Evolutionary conservation across 1,140 invertebrate species (phyloP).

Genomic region (Scaptomyza graminum): DNA sequence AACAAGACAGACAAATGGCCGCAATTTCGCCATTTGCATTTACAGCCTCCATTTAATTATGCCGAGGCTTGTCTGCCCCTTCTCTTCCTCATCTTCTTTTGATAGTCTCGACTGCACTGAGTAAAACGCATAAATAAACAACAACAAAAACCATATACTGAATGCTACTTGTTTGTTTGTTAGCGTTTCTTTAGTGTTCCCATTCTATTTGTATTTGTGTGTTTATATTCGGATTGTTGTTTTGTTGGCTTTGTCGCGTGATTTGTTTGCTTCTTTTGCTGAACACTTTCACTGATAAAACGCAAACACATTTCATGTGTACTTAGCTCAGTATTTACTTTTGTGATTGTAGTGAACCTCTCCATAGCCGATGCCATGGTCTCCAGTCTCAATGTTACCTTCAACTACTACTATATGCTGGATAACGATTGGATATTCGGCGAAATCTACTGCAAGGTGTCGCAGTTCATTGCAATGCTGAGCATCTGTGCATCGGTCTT

Average conservation of each 20-base stretch:
- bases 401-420: conserved; percentile 97
- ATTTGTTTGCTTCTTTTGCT: conserved; percentile 11
- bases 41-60: conserved; percentile 37
- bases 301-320: conserved; percentile 34
- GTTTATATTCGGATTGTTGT: neutral
- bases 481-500: conserved; percentile 97
- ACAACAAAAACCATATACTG: conserved; percentile 8
- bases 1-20: conserved; percentile 32
- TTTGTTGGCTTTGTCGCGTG: conserved; percentile 44
- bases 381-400: conserved; percentile 96
- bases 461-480: conserved; percentile 95
- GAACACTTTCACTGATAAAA: conserved; percentile 21
- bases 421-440: conserved; percentile 97
- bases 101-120: conserved; percentile 45
- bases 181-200: conserved; percentile 4
- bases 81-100: neutral
- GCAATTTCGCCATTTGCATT: conserved; percentile 7
- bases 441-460: conserved; percentile 95
- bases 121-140: conserved; percentile 67
- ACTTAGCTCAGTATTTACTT: conserved; percentile 15
- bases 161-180: neutral
- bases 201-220: conserved; percentile 5
- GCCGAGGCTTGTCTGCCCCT: conserved; percentile 6
- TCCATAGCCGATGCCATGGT: conserved; percentile 97
- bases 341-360: conserved; percentile 90